Evolutionary conservation across 2,888 invertebrate genomes (phyloP).

Genomic region (Saturnia pavonia): DNA sequence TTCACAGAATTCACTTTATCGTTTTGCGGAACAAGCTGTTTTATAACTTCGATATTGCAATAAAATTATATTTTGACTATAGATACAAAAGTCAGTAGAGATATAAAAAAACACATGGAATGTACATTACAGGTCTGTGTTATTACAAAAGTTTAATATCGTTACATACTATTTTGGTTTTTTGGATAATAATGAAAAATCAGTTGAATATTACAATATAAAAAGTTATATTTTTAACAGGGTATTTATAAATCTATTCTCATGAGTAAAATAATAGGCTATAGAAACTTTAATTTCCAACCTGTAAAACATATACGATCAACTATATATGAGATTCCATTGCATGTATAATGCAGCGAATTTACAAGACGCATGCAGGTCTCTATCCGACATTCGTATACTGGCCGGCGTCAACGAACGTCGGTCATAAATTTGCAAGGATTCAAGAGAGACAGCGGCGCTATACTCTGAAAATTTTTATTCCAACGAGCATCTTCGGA

Average conservation of each 20-base stretch:
- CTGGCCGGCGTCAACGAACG: conserved; percentile 60
- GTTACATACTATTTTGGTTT: too few relatives aligned
- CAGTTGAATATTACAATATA: too few relatives aligned
- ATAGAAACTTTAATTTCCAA: not conserved
- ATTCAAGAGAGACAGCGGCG: conserved; percentile 69
- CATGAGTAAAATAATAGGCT: not conserved
- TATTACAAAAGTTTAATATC: not conserved
- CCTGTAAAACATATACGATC: not conserved
- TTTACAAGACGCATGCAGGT: conserved; percentile 54
- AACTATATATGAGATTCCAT: not conserved
- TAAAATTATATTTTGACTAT: conserved; percentile 2
- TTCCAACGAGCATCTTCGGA: conserved; percentile 59
- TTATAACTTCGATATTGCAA: conserved; percentile 24
- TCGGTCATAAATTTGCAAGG: conserved; percentile 75
- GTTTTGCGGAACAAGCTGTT: conserved; percentile 51
- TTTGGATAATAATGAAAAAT: too few relatives aligned
- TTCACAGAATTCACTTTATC: conserved; percentile 53
- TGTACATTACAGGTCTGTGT: not conserved
- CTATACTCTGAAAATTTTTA: conserved; percentile 67
- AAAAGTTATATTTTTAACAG: not conserved
- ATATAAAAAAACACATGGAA: not conserved
- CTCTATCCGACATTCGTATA: conserved; percentile 59
- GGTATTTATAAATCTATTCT: not conserved
- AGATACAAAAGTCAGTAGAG: not conserved
- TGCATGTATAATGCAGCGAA: conserved; percentile 29